Evolutionary conservation across 1,140 invertebrate species (phyloP).

Genomic region (Gryllus bimaculatus): DNA sequence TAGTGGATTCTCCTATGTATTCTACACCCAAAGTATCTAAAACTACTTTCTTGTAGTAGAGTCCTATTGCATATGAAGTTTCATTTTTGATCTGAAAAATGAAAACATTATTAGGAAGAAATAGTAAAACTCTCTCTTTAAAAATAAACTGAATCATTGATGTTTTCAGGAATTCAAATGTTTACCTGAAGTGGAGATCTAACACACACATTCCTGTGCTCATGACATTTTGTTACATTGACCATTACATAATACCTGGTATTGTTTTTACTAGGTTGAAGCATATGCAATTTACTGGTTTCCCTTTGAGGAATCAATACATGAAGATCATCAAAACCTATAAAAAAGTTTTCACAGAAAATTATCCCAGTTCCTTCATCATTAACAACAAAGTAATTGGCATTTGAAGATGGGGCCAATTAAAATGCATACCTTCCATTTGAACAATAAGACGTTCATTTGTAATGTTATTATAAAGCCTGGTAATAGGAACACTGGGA

Average conservation of each 20-base stretch:
- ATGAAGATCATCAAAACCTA: constrained; percentile 58
- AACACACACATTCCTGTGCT: constrained; percentile 52
- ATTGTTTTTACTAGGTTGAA: constrained; percentile 54
- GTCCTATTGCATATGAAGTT: constrained; percentile 60
- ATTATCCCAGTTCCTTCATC: not conserved
- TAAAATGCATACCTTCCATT: constrained; percentile 34
- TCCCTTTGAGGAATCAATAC: constrained; percentile 60
- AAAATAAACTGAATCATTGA: not conserved
- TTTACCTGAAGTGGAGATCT: constrained; percentile 65
- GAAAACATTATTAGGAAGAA: not conserved
- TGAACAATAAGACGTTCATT: constrained; percentile 52
- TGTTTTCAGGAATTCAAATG: not conserved
- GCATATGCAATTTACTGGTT: constrained; percentile 55
- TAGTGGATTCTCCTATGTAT: constrained; percentile 53
- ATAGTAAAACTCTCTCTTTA: not conserved
- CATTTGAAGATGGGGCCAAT: not conserved
- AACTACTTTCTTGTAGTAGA: constrained; percentile 61
- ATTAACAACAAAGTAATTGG: not conserved
- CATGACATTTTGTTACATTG: constrained; percentile 49
- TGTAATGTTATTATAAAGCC: constrained; percentile 46
- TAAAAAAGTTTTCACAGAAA: constrained; percentile 14
- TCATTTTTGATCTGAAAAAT: constrained; percentile 60
- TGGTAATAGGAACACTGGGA: constrained; percentile 41
- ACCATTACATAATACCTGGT: constrained; percentile 59
- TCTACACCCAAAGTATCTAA: constrained; percentile 51